phyloP scores from a whole-genome alignment of 2,113 vertebrate genomes.

The Spea bombifrons region DNA sequence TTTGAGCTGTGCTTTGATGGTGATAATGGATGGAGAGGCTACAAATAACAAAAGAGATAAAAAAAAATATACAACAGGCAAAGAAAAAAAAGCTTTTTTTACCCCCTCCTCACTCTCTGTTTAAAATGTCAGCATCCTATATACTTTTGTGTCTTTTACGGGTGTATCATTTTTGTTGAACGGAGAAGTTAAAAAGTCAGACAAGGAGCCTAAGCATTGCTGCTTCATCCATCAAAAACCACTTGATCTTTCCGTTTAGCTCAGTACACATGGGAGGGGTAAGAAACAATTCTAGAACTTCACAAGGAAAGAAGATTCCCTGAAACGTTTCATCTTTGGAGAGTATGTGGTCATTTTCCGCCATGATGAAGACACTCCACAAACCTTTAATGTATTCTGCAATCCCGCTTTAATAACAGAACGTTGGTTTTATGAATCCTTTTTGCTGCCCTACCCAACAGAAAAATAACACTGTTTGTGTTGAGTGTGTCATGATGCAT shows the following conservation, averaged over 20 bases:
- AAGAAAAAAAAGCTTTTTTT: conserved; percentile 58
- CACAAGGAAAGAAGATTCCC: not conserved
- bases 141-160: conserved; percentile 70
- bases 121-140: conserved; percentile 70
- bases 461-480: conserved; percentile 58
- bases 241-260: not conserved
- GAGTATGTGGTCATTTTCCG: not conserved
- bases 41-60: conserved; percentile 50
- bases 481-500: conserved; percentile 53
- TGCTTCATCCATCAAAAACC: conserved; percentile 21
- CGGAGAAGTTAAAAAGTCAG: not conserved
- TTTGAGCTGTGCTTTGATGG: conserved; percentile 53
- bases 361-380: not conserved
- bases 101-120: conserved; percentile 55
- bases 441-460: not conserved
- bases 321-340: conserved; percentile 10
- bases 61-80: conserved; percentile 48
- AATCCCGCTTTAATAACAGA: conserved; percentile 53
- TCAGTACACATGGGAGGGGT: not conserved
- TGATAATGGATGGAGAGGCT: conserved; percentile 50
- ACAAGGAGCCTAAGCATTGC: conserved; percentile 3
- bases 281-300: not conserved
- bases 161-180: conserved; percentile 68
- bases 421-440: not conserved
- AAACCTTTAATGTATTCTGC: conserved; percentile 74